phyloP scores from a whole-genome alignment of 2,113 vertebrate genomes.

The Dendrocopos noguchii region DNA sequence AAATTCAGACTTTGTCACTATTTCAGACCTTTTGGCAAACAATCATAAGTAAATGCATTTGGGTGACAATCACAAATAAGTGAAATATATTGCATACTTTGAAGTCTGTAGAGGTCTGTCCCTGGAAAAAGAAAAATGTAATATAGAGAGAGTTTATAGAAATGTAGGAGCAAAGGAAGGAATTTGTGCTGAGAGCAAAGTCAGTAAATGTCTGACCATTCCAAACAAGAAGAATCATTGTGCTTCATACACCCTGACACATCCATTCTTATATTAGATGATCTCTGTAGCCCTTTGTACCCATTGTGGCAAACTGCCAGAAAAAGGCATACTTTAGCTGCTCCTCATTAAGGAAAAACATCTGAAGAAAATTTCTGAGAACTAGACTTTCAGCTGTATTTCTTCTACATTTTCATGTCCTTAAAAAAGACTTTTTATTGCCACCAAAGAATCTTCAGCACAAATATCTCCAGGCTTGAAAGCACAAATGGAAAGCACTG shows the following conservation, averaged over 20 bases:
- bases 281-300: slow-evolving; percentile 33
- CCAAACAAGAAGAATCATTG: background rate
- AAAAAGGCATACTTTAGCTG: slow-evolving; percentile 4
- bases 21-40: slow-evolving; percentile 23
- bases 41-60: slow-evolving; percentile 28
- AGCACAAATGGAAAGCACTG: slow-evolving; percentile 16
- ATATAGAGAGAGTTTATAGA: background rate
- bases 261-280: background rate
- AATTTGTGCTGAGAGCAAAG: slow-evolving; percentile 6
- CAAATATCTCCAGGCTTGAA: slow-evolving; percentile 24
- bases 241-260: background rate
- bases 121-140: background rate
- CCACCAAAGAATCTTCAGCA: background rate
- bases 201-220: background rate
- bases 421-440: slow-evolving; percentile 16
- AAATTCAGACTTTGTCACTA: background rate
- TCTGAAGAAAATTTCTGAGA: slow-evolving; percentile 42
- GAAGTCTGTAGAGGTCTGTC: slow-evolving; percentile 20
- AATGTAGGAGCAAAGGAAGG: background rate
- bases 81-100: slow-evolving; percentile 3
- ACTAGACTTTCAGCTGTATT: slow-evolving; percentile 10
- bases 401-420: background rate
- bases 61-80: slow-evolving; percentile 23
- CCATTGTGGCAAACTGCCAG: background rate
- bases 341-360: slow-evolving; percentile 35